These are phyloP conservation scores for Rugalucina vietnamica DNA, from an alignment of 2,888 invertebrate genomes.

Conservation along the genomic window DNA sequence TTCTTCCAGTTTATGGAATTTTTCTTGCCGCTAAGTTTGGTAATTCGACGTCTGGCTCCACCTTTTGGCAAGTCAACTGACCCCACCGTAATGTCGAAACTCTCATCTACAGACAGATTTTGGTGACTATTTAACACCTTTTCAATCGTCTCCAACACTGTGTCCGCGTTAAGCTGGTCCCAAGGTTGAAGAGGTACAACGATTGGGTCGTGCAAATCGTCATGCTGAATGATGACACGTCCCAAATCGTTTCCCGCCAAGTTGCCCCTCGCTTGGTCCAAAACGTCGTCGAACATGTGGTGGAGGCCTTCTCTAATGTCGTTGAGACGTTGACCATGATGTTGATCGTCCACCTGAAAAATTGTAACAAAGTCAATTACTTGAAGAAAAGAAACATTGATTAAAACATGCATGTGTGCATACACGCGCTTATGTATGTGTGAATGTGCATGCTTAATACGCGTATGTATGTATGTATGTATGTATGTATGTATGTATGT, in stretches of 20 bases:
- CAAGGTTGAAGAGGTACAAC: slow-evolving; percentile 48
- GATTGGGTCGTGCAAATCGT: slow-evolving; percentile 47
- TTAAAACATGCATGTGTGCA: background rate
- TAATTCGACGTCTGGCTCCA: slow-evolving; percentile 17
- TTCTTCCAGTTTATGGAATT: slow-evolving; percentile 30
- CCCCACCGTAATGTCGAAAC: slow-evolving; percentile 34
- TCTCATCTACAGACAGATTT: slow-evolving; percentile 26
- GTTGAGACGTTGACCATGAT: too few relatives aligned
- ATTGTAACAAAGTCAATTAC: too few relatives aligned
- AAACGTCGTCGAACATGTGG: slow-evolving; percentile 15
- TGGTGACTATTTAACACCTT: slow-evolving; percentile 57
- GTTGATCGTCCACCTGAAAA: too few relatives aligned
- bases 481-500: too few relatives aligned
- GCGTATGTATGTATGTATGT: too few relatives aligned
- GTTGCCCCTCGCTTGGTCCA: slow-evolving; percentile 31
- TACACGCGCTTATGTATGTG: too few relatives aligned
- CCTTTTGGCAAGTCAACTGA: slow-evolving; percentile 34
- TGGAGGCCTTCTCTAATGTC: background rate
- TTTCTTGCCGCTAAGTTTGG: slow-evolving; percentile 13
- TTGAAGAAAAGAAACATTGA: too few relatives aligned
- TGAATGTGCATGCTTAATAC: too few relatives aligned
- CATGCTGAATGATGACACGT: slow-evolving; percentile 25
- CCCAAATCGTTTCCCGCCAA: slow-evolving; percentile 25
- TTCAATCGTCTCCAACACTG: slow-evolving; percentile 34
- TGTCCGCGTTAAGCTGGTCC: slow-evolving; percentile 34